These are phyloP conservation scores for Myodes glareolus DNA, from an alignment of 2,113 vertebrate genomes.

Conservation along the genomic window DNA sequence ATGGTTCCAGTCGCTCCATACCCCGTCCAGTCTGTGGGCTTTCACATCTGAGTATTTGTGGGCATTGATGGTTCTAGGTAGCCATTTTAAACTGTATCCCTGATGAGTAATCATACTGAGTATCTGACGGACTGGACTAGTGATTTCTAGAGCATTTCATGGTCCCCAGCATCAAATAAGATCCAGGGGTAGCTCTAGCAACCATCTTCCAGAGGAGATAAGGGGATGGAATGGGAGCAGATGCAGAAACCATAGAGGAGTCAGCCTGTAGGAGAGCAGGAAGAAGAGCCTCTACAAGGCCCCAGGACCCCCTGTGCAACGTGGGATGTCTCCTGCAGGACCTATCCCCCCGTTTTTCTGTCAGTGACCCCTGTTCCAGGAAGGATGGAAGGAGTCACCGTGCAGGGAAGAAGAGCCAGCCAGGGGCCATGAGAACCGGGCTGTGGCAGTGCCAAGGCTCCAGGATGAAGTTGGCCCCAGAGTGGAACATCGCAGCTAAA, in stretches of 20 bases:
- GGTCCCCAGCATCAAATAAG: neutral
- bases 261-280: neutral
- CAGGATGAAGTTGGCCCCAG: conserved; percentile 44
- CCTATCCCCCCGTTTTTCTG: neutral
- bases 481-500: conserved; percentile 68
- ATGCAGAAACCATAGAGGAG: neutral
- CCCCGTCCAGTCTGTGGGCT: neutral
- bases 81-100: neutral
- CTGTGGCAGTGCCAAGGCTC: conserved; percentile 24
- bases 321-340: neutral
- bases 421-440: neutral
- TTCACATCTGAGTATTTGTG: neutral
- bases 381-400: neutral
- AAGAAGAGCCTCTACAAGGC: neutral
- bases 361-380: neutral
- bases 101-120: neutral
- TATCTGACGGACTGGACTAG: neutral
- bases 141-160: neutral
- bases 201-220: neutral
- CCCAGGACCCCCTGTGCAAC: neutral
- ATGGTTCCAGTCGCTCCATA: neutral
- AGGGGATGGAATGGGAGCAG: fast-evolving
- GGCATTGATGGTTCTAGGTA: fast-evolving
- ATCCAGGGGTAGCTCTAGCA: neutral
- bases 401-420: neutral